A percentile compares a stretch with the other conserved stretches of the same genome.
Conservation (phyloP, 2,797 vertebrate genomes). For the Coracias cyanogaster region DNA sequence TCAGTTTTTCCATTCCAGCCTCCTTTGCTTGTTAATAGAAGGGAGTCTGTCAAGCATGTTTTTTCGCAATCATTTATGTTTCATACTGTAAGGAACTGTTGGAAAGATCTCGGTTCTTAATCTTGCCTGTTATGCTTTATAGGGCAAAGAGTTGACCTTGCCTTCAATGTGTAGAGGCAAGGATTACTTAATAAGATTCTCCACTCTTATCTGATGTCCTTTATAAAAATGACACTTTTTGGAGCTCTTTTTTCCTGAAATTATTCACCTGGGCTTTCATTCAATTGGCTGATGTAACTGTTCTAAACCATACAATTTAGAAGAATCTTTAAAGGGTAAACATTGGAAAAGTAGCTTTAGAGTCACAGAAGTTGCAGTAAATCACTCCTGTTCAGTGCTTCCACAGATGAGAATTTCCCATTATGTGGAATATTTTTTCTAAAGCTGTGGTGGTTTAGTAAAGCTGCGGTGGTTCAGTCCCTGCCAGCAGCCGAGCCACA, state of each 20-base stretch:
- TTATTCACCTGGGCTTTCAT: not conserved
- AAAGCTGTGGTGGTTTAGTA: no score
- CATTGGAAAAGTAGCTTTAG: not conserved
- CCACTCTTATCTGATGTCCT: not conserved
- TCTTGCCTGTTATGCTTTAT: not conserved
- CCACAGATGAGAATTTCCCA: not conserved
- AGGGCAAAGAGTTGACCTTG: not conserved
- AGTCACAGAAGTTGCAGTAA: not conserved
- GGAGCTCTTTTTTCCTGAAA: not conserved
- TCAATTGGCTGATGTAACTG: not conserved
- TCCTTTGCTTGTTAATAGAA: not conserved
- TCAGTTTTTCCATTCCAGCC: not conserved
- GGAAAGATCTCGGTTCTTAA: not conserved
- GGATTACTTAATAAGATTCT: not conserved
- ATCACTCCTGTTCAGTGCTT: not conserved
- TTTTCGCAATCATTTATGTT: not conserved
- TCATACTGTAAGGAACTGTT: not conserved
- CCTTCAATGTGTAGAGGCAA: not conserved
- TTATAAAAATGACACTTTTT: not conserved
- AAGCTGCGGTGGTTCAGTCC: no score
- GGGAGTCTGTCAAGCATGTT: not conserved
- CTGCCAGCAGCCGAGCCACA: no score
- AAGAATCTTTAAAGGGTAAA: not conserved
- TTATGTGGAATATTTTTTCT: not conserved
- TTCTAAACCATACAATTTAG: not conserved